These are phyloP conservation scores for Melitaea athalia DNA, from an alignment of 2,888 invertebrate species.

Conservation along the genomic window DNA sequence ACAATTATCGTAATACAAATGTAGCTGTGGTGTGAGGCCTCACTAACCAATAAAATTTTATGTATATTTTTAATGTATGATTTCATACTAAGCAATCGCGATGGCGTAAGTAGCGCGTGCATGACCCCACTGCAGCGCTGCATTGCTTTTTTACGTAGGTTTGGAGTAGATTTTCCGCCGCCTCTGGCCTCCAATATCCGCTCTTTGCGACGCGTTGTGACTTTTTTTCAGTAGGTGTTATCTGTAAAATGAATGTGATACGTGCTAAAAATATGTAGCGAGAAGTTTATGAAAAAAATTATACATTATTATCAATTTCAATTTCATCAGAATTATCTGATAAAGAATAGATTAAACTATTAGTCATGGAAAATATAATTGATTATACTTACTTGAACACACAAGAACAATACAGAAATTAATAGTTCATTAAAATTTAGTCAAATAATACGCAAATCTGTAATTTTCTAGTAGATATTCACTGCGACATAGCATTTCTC, in stretches of 20 bases:
- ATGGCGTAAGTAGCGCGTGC: constrained; percentile 21
- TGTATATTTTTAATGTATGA: neutral
- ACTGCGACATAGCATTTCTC: too few species aligned
- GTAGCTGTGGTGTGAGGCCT: too few species aligned
- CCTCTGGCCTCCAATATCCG: constrained; percentile 32
- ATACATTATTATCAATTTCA: neutral
- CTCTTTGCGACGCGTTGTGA: constrained; percentile 16
- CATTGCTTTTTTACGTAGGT: neutral
- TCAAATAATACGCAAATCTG: too few species aligned
- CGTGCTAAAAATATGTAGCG: constrained; percentile 8
- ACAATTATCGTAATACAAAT: too few species aligned
- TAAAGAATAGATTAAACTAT: neutral
- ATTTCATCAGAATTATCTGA: neutral
- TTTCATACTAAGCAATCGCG: constrained; percentile 20
- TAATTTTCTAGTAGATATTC: too few species aligned
- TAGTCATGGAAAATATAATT: too few species aligned
- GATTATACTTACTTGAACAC: neutral
- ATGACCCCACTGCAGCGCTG: constrained; percentile 20
- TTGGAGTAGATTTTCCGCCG: constrained; percentile 12
- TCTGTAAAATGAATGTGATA: constrained; percentile 32
- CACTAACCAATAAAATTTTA: neutral
- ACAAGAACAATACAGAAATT: neutral
- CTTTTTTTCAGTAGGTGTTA: constrained; percentile 25
- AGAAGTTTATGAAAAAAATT: neutral
- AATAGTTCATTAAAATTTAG: too few species aligned